Conservation (phyloP, 2,113 vertebrate species). For the Lucifuga dentata region DNA sequence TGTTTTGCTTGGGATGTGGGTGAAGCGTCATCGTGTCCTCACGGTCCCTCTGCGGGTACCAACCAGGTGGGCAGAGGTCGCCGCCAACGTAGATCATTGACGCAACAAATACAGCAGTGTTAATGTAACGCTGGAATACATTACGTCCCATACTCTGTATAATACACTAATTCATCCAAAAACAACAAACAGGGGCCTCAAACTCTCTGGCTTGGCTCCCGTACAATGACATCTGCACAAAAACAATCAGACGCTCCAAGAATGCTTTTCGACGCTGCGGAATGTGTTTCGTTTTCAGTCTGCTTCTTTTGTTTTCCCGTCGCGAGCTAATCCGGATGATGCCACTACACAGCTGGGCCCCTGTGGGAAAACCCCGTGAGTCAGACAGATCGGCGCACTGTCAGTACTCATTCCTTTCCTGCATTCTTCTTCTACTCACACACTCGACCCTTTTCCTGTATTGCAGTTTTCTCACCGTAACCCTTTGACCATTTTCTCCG, state of each 20-base stretch:
- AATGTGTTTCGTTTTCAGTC: constrained; percentile 43
- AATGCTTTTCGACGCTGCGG: constrained; percentile 11
- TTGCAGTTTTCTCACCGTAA: constrained; percentile 38
- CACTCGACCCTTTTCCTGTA: constrained; percentile 57
- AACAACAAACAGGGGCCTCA: constrained; percentile 40
- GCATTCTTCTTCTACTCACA: constrained; percentile 35
- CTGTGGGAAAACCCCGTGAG: constrained; percentile 45
- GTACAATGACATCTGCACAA: constrained; percentile 4
- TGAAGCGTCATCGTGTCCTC: constrained; percentile 15
- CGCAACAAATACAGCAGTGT: constrained; percentile 21
- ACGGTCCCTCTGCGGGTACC: not conserved
- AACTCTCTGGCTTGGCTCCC: not conserved
- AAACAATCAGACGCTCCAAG: constrained; percentile 44
- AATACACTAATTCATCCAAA: constrained; percentile 54
- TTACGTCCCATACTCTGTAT: constrained; percentile 6
- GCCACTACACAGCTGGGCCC: constrained; percentile 22
- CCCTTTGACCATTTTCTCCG: constrained; percentile 42
- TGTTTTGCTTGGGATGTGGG: constrained; percentile 35
- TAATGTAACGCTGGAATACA: not conserved
- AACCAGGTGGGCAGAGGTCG: constrained; percentile 50
- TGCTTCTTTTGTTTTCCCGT: constrained; percentile 31
- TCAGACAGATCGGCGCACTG: constrained; percentile 47
- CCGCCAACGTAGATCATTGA: constrained; percentile 43
- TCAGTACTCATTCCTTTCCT: constrained; percentile 32
- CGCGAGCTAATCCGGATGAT: constrained; percentile 49